Evolutionary conservation across 1,140 invertebrate species (phyloP).

Genomic region (Cephus cinctus): DNA sequence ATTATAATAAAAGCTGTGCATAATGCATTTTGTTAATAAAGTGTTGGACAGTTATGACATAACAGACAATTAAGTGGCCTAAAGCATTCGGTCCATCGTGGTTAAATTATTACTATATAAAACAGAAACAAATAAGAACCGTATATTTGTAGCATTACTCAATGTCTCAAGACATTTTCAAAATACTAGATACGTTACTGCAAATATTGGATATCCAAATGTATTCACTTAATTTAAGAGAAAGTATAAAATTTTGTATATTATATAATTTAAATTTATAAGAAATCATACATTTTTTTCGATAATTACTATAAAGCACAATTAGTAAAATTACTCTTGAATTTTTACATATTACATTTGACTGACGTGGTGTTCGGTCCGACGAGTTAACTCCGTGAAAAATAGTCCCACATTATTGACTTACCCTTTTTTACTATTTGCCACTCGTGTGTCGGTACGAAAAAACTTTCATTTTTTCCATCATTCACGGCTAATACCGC

Average conservation of each 20-base stretch:
- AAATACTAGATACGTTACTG: too few species aligned
- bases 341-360: slow-evolving; percentile 1
- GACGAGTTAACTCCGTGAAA: slow-evolving; percentile 14
- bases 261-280: background rate
- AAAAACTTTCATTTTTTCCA: slow-evolving; percentile 46
- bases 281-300: slow-evolving; percentile 14
- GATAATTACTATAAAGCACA: background rate
- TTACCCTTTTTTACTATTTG: slow-evolving; percentile 61
- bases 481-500: slow-evolving; percentile 9
- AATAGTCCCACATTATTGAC: slow-evolving; percentile 27
- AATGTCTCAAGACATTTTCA: too few species aligned
- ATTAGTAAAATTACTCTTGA: background rate
- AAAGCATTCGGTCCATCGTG: too few species aligned
- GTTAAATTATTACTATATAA: too few species aligned
- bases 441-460: slow-evolving; percentile 64
- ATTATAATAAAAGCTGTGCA: slow-evolving; percentile 10
- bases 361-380: background rate
- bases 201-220: too few species aligned
- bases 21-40: too few species aligned
- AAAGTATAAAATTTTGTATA: slow-evolving; percentile 2
- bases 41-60: too few species aligned
- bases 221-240: too few species aligned
- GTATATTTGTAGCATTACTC: too few species aligned
- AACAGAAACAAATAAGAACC: too few species aligned
- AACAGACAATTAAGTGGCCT: too few species aligned